Evolutionary conservation across 2,113 vertebrate genomes (phyloP), one percentile per base, ranked within the genome.

Genomic region (Nansenia antarctica): DNA sequence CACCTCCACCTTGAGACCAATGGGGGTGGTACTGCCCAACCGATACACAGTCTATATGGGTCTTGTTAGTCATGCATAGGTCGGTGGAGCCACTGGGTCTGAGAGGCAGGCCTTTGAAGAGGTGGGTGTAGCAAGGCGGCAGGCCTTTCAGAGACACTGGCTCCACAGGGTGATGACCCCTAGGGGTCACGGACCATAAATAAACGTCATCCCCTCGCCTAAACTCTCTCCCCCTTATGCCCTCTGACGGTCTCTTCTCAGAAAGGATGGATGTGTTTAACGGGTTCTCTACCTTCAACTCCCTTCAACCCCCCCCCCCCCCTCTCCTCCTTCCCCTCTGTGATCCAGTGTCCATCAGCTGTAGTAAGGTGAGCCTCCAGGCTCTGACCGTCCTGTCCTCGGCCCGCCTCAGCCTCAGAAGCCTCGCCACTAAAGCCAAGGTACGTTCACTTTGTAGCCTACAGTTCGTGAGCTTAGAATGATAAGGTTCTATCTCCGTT

Each of bases 351-450:
- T 87, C 94, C 70, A 73, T 98, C 72, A 93, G 88, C 69, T 98
- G 95, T 91, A 94, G 94, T 82, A 87, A 91, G 86, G 91, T 31
- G 70, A 94, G 89, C 77, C 85, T 80, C 34, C 84, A 92, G 78
- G 95, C 93, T 69, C 75, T 96, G 3, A 96, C 95, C 85, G 83
- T 94, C 70, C 90, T 99, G 59, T 96, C 96, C 59, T 95, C 96
- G 22, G 87, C 94, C 76, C 96, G 97, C 5, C 97, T 99, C 79
- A 95, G 92, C 58, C 90, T 99, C 70, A 92, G 86, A 61, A 94
- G 95, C 61, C 87, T 99, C 79, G 85, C 81, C 53, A 89, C 93
- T 62, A 99, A 95, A 93, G 96, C 96, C 55, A 98, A 96, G 96
- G 98, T 99, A 79, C 55, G 14, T 39, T 5, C 54, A 8, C 9